phyloP scores from a whole-genome alignment of 2,888 invertebrate species.

The Ophion costatus region DNA sequence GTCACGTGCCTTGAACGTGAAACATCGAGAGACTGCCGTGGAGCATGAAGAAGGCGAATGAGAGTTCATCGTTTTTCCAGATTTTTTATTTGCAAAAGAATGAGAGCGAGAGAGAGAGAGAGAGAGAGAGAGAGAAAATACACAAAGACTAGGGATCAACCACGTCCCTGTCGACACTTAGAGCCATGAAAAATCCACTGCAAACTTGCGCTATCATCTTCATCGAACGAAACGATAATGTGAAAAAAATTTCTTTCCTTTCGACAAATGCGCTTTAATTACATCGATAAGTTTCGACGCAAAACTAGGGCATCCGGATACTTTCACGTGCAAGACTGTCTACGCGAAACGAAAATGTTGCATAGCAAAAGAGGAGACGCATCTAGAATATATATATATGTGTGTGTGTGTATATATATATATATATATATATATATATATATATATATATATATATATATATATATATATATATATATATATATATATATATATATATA shows the following conservation, averaged over 20 bases:
- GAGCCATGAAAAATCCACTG: slow-evolving; percentile 28
- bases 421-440: slow-evolving; percentile 32
- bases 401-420: slow-evolving; percentile 8
- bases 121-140: background rate
- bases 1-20: slow-evolving; percentile 66
- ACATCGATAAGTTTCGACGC: slow-evolving; percentile 52
- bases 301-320: slow-evolving; percentile 32
- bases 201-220: slow-evolving; percentile 49
- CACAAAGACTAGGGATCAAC: slow-evolving; percentile 37
- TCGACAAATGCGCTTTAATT: slow-evolving; percentile 52
- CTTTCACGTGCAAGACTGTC: slow-evolving; percentile 45
- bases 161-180: slow-evolving; percentile 32
- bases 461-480: slow-evolving; percentile 34
- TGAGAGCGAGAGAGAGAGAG: background rate
- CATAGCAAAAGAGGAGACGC: slow-evolving; percentile 16
- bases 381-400: slow-evolving; percentile 23
- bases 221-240: slow-evolving; percentile 18
- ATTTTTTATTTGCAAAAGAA: slow-evolving; percentile 24
- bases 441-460: slow-evolving; percentile 30
- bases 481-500: slow-evolving; percentile 25
- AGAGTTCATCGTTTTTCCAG: slow-evolving; percentile 18
- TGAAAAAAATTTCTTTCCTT: slow-evolving; percentile 28
- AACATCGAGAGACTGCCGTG: slow-evolving; percentile 21
- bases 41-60: slow-evolving; percentile 36
- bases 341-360: slow-evolving; percentile 42